Evolutionary conservation across 2,797 vertebrate genomes (phyloP), one percentile per base, ranked within the genome.

Genomic region (Adelosebastes latens): DNA sequence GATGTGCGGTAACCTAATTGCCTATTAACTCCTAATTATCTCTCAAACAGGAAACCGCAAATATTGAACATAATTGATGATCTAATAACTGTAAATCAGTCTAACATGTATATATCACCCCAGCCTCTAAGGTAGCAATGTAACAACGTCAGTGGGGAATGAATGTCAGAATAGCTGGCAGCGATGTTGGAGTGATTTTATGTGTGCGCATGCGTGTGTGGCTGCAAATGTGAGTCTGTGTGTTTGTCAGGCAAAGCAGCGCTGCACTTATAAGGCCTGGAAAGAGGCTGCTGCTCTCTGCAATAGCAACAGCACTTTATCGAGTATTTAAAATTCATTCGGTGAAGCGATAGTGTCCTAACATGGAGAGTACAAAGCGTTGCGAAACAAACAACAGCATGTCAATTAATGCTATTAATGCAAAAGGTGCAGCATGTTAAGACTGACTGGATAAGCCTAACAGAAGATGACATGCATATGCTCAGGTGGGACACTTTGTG

Each of bases 241-340:
- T 72, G 85, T 89, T 88, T 85, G 75, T 87, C 68, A 90, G 82
- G 81, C 87, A 89, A 92, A 92, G 89, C 83, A 76, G 87, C 76
- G 8, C 59, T 90, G 95, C 85, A 90, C 95, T 93, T 94, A 96
- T 95, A 96, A 92, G 96, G 95, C 79, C 89, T 92, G 96, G 95
- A 96, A 96, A 94, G 81, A 58, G 63, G 71, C 63, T 73, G 86
- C 80, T 59, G 69, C 82, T 87, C 84, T 83, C 53, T 69, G 93
- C 87, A 82, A 93, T 66, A 67, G 75, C 49, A 72, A 82, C 77
- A 59, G 53, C 6, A 82, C 85, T 92, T 90, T 83, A 92, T 65
- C 67, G 81, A 89, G 69, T 69, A 86, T 90, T 80, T 81, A 89
- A 81, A 87, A 81, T 77, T 39, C 8, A 88, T 83, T 72, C 75